Evolutionary conservation across 2,888 invertebrate species (phyloP), one percentile per base, ranked within the genome.

Genomic region (Diaperis boleti): DNA sequence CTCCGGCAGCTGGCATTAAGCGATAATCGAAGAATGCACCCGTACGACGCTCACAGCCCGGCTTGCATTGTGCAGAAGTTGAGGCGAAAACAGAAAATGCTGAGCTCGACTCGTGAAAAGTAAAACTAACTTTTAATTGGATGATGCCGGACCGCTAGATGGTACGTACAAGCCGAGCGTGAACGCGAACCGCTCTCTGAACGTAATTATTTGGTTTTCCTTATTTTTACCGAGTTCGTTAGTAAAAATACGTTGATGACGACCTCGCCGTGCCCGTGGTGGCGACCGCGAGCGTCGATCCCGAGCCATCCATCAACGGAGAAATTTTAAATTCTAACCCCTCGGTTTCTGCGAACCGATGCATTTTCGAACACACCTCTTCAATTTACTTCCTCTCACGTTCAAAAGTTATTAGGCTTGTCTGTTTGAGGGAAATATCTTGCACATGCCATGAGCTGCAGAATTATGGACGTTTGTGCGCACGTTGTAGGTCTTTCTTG

Each of bases 121-220:
- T 59, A 54, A 56, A 64, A 66, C 63, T 63, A 64, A 66, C 61
- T 66, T 66, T 66, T 66, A 66, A 66, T 66, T 66, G 66, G 66
- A 66, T 59, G 64, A 59, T 55, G 44, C 57, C 61, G 37, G 52
- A 59, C 54, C 64, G 54, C n/a, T n/a, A n/a, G n/a, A n/a, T n/a
- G n/a, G n/a, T n/a, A 61, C 55, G 33, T 17, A 22, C 47, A 52
- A 41, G 52, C 64, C 59, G 52, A 33, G 33, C 33, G 57, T 52
- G 61, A 64, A 61, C 61, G 50, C 64, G 10, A 41, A 57, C 63
- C 52, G 44, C 49, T 63, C 26, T n/a, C 59, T 47, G 41, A 59
- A 54, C 44, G 59, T 49, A 63, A 59, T 63, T 52, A 63, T 59
- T 63, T 59, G 37, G 18, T 37, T 15, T 45, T 62, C 37, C n/a